A percentile compares a stretch with the other conserved stretches of the same genome.
phyloP scores from a whole-genome alignment of 2,797 vertebrate genomes.

The Nannoperca australis region DNA sequence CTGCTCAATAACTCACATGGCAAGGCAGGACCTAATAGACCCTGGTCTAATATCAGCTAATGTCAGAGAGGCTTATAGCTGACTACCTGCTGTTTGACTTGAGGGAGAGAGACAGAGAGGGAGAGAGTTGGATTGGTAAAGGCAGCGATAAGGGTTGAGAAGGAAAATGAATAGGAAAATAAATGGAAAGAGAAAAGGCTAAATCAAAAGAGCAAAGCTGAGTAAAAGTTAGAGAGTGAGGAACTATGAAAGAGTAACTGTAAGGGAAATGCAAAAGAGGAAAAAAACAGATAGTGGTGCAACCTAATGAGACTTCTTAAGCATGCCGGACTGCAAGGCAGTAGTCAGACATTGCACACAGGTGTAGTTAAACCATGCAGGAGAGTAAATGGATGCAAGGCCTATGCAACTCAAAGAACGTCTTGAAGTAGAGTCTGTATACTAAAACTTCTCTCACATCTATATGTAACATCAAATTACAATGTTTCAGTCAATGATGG shows the following conservation, averaged over 20 bases:
- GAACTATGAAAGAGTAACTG: constrained; percentile 33
- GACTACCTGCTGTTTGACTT: constrained; percentile 70
- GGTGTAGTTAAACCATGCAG: constrained; percentile 1
- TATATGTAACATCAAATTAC: neutral
- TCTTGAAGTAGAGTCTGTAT: neutral
- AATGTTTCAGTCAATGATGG: neutral
- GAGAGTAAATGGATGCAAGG: neutral
- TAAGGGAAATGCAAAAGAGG: constrained; percentile 51
- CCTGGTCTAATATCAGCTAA: constrained; percentile 75
- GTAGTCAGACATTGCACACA: constrained; percentile 16
- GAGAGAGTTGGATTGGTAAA: constrained; percentile 26
- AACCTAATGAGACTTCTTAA: constrained; percentile 38
- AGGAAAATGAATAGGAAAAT: constrained; percentile 55
- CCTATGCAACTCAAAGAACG: neutral
- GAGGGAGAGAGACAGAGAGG: neutral
- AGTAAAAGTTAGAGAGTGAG: constrained; percentile 50
- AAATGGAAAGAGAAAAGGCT: constrained; percentile 61
- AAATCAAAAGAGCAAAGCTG: constrained; percentile 57
- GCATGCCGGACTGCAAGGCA: constrained; percentile 25
- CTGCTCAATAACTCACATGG: constrained; percentile 64
- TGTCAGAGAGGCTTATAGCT: constrained; percentile 73
- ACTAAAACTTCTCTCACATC: neutral
- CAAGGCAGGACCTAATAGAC: constrained; percentile 65
- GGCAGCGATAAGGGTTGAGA: constrained; percentile 49
- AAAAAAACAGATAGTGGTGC: constrained; percentile 29